Conservation (phyloP, 2,113 vertebrate genomes). For the Tragulus kanchil region DNA sequence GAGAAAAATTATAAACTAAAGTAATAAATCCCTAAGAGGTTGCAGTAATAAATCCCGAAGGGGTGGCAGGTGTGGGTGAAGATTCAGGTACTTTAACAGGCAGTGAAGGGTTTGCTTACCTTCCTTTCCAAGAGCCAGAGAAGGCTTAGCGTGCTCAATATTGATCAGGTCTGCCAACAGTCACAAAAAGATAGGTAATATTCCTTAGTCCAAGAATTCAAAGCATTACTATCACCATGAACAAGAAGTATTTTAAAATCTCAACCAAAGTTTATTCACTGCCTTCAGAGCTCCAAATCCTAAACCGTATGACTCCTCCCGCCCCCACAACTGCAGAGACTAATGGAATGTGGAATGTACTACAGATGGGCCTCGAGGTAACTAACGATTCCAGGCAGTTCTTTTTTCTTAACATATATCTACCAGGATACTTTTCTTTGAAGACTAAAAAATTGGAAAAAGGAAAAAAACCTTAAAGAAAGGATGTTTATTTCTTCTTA, state of each 20-base stretch:
- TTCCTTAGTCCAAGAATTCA: not conserved
- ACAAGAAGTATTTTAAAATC: not conserved
- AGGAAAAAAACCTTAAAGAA: not conserved
- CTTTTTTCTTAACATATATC: not conserved
- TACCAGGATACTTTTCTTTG: not conserved
- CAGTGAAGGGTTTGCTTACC: not conserved
- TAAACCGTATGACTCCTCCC: not conserved
- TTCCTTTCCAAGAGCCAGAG: not conserved
- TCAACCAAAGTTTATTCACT: slow-evolving; percentile 33
- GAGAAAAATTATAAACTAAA: not conserved
- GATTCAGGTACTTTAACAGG: not conserved
- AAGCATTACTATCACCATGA: not conserved
- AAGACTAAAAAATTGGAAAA: slow-evolving; percentile 40
- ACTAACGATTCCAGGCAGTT: not conserved
- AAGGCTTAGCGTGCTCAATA: not conserved
- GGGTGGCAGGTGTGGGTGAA: not conserved
- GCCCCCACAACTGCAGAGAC: not conserved
- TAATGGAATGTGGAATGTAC: slow-evolving; percentile 7
- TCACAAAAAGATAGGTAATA: not conserved
- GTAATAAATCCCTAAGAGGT: not conserved
- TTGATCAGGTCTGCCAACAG: not conserved
- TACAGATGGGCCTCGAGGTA: not conserved
- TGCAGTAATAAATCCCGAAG: not conserved
- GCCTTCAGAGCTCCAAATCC: slow-evolving; percentile 1
- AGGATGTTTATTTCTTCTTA: slow-evolving; percentile 28